These are phyloP conservation scores for Cryptocephalus moraei DNA, from an alignment of 2,888 invertebrate species.

Conservation along the genomic window DNA sequence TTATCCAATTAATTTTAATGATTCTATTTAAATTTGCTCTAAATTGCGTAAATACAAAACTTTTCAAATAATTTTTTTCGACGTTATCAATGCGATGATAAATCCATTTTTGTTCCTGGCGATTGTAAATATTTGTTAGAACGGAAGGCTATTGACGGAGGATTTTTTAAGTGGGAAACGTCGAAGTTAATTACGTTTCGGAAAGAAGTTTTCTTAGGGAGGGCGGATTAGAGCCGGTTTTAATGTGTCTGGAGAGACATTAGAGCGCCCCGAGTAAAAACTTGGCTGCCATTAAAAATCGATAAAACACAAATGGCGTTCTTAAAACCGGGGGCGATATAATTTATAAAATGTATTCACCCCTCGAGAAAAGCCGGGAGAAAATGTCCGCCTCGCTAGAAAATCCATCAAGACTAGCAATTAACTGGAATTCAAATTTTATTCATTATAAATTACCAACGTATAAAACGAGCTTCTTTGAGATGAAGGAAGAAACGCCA, in stretches of 20 bases:
- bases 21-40: no score
- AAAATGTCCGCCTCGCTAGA: conserved; percentile 33
- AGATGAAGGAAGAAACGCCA: conserved; percentile 37
- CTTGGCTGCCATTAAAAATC: conserved; percentile 31
- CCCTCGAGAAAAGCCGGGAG: conserved; percentile 30
- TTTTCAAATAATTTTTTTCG: no score
- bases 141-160: not conserved
- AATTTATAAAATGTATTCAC: conserved; percentile 35
- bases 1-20: no score
- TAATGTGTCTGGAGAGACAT: conserved; percentile 21
- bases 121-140: no score
- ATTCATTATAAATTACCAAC: conserved; percentile 41
- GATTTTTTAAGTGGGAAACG: not conserved
- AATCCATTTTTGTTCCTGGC: no score
- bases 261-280: conserved; percentile 20
- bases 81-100: no score
- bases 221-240: conserved; percentile 15
- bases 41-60: no score
- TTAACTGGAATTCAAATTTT: conserved; percentile 42
- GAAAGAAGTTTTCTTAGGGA: conserved; percentile 12
- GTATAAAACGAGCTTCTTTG: conserved; percentile 39
- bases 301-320: conserved; percentile 36
- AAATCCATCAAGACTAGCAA: conserved; percentile 40
- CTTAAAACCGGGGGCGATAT: conserved; percentile 32
- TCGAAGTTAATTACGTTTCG: not conserved